Base-by-base conservation (phyloP, 2,888 invertebrate genomes). In the Eurois occulta region DNA sequence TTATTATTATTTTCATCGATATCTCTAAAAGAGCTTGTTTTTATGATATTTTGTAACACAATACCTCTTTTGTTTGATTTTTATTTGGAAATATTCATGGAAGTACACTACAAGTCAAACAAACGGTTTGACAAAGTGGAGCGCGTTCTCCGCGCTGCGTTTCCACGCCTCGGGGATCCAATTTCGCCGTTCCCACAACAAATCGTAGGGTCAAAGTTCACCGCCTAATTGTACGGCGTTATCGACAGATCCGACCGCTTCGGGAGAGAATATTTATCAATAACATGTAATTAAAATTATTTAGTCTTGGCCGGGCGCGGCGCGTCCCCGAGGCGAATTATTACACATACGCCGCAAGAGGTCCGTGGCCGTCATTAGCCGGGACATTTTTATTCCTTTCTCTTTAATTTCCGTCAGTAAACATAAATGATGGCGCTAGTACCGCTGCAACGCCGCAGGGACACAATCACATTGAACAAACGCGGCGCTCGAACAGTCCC, bases 231-330 rank as follows among this genome's bases (percentile, higher is more conserved):
- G 94, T 93, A 93, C 93, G 90, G 94, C 93, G 94, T 93, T 94
- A 95, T 95, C 96, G 95, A 94, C 92, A 94, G 94, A 95, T 95
- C 95, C 90, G 86, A 93, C 89, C 95, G 95, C 95, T 95, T 91
- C 93, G 92, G 92, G 94, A 94, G 92, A 94, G 93, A 94, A 94
- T 94, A 95, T 96, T 95, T 95, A 96, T 96, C 96, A 95, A 96
- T 96, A 96, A 96, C 95, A 94, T 96, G 94, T 96, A 96, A 96
- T 96, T 96, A 96, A 96, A 96, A 96, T 95, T 95, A 95, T 96
- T 96, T 95, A 95, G 94, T 91, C 89, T 93, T 91, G 88, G 89
- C 91, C 89, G 89, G 91, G 88, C 90, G 86, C 83, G 81, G 78
- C 80, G 75, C 79, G 94, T 94, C 94, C 96, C 94, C 92, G 93